Evolutionary conservation across 2,113 vertebrate genomes (phyloP).

Genomic region (Psilopogon haemacephalus): DNA sequence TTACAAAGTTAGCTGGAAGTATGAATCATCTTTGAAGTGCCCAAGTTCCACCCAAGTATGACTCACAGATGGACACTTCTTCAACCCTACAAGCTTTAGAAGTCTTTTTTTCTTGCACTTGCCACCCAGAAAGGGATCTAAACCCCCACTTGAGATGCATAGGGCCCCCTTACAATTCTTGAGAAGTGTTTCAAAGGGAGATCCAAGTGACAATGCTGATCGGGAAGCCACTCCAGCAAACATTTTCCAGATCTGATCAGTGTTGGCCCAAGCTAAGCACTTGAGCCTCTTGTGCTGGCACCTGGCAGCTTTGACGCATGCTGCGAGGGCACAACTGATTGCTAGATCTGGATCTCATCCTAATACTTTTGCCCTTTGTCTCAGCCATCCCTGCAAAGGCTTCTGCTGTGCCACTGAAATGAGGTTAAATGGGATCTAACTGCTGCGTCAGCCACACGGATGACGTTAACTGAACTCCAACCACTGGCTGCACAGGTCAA

Average conservation of each 20-base stretch:
- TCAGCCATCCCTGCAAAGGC: background rate
- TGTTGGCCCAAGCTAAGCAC: background rate
- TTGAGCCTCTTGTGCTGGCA: background rate
- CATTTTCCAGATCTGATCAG: background rate
- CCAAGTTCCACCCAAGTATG: background rate
- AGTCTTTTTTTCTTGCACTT: background rate
- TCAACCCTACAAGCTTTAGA: background rate
- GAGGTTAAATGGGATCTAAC: background rate
- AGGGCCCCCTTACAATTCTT: background rate
- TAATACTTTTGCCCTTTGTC: background rate
- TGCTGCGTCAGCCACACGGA: background rate
- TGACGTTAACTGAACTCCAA: background rate
- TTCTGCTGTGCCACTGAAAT: background rate
- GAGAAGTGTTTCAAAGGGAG: background rate
- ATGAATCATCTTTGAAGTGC: background rate
- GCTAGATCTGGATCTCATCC: background rate
- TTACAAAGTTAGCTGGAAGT: background rate
- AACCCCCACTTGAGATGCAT: fast-evolving
- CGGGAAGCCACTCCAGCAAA: background rate
- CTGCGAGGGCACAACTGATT: background rate
- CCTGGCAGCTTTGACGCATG: background rate
- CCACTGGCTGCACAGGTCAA: background rate
- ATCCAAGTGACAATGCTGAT: background rate
- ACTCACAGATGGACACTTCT: background rate
- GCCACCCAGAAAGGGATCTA: background rate